Percentiles rank a stretch among this genome's conserved stretches.
Conservation (phyloP, 2,888 invertebrate species). For the Camponotus fellah region DNA sequence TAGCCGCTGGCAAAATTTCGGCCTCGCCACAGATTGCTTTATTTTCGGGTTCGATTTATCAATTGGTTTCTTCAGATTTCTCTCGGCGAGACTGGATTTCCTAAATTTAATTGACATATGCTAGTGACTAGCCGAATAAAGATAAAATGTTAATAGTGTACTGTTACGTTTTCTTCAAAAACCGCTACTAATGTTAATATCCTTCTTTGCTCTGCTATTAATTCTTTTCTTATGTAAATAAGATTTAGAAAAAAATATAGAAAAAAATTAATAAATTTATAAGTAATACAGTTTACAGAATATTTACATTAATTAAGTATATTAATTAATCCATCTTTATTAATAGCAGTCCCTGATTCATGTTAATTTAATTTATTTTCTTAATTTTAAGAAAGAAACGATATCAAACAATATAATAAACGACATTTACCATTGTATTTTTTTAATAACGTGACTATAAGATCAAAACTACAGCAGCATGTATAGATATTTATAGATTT, state of each 20-base stretch:
- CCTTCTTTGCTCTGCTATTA: background rate
- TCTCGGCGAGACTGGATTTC: constrained; percentile 53
- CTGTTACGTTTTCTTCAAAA: background rate
- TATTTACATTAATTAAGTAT: background rate
- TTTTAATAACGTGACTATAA: background rate
- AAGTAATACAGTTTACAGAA: background rate
- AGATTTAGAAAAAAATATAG: background rate
- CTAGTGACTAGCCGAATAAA: constrained; percentile 50
- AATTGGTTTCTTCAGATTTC: constrained; percentile 75
- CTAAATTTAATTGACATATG: constrained; percentile 64
- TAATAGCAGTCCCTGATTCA: background rate
- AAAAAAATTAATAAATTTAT: background rate
- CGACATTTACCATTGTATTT: background rate
- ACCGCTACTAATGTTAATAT: constrained; percentile 7
- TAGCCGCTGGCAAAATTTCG: constrained; percentile 76
- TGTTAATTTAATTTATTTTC: background rate
- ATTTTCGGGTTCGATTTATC: constrained; percentile 79
- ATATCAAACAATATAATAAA: constrained; percentile 11
- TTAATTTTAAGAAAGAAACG: background rate
- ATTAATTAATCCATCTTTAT: background rate
- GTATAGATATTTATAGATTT: constrained; percentile 41
- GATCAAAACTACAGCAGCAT: background rate
- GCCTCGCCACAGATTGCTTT: constrained; percentile 75
- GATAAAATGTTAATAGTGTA: constrained; percentile 32
- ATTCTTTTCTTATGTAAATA: background rate